phyloP scores from a whole-genome alignment of 1,140 invertebrate genomes.

The Ostrea edulis region DNA sequence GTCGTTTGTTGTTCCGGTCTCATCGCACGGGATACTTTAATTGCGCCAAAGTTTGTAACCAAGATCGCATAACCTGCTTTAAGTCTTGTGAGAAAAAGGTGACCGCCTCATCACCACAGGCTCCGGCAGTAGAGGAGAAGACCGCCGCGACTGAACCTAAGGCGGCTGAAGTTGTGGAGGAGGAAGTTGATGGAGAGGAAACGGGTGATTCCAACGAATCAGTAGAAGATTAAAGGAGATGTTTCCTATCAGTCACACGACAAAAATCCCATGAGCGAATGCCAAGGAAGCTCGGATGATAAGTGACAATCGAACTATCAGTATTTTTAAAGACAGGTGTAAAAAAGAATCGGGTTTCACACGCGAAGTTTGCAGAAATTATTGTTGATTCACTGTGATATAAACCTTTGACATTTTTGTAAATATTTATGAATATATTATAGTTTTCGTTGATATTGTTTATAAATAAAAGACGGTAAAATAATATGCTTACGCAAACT shows the following conservation, averaged over 20 bases:
- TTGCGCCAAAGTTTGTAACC: not conserved
- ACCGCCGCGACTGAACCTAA: not conserved
- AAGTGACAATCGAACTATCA: slow-evolving; percentile 8
- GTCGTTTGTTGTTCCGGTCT: slow-evolving; percentile 35
- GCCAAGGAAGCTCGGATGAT: not conserved
- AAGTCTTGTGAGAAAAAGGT: not conserved
- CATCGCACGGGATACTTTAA: not conserved
- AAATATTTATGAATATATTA: slow-evolving; percentile 11
- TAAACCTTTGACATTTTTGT: not conserved
- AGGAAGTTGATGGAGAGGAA: not conserved
- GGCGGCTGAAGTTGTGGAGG: not conserved
- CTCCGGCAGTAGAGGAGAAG: not conserved
- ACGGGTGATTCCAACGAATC: slow-evolving; percentile 11
- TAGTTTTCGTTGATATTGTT: slow-evolving; percentile 12
- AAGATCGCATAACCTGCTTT: not conserved
- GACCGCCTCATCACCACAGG: not conserved
- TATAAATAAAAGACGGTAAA: slow-evolving; percentile 25
- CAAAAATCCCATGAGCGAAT: not conserved
- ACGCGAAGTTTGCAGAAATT: not conserved
- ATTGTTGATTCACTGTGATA: slow-evolving; percentile 24
- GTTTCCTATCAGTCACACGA: not conserved
- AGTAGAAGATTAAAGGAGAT: not conserved
- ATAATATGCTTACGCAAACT: not conserved
- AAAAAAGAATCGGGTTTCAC: not conserved
- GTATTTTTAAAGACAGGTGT: not conserved